These are phyloP conservation scores for Equus quagga DNA, from an alignment of 2,113 vertebrate genomes.

Conservation along the genomic window DNA sequence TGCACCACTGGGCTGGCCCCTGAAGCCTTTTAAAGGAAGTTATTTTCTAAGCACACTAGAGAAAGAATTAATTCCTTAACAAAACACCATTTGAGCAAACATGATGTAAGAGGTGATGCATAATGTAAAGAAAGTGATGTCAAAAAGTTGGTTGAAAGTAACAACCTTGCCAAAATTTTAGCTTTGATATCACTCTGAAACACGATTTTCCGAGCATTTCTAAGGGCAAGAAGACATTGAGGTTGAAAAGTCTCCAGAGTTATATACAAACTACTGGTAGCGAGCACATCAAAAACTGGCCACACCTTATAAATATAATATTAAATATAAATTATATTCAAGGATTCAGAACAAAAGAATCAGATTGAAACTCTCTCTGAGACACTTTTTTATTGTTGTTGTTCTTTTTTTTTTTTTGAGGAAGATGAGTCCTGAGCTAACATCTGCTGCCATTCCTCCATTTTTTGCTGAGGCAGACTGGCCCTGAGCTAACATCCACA, in stretches of 20 bases:
- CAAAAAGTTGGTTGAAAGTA: neutral
- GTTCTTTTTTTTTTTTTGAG: neutral
- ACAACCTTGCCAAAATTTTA: neutral
- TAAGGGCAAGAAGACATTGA: neutral
- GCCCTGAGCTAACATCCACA: too few species aligned
- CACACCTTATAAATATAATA: neutral
- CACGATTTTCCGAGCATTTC: neutral
- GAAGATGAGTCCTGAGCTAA: too few species aligned
- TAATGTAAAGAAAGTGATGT: neutral
- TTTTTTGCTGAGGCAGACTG: too few species aligned
- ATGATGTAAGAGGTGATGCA: neutral
- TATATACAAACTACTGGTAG: neutral
- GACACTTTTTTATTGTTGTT: too few species aligned
- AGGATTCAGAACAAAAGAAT: neutral
- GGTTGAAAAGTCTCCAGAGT: neutral
- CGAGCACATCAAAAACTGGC: neutral
- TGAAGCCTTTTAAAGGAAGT: neutral
- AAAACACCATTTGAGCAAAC: slow-evolving; percentile 24
- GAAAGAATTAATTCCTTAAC: slow-evolving; percentile 3
- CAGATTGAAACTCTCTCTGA: neutral
- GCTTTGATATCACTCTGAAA: neutral
- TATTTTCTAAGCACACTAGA: neutral
- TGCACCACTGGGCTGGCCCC: too few species aligned
- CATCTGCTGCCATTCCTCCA: too few species aligned
- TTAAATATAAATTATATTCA: neutral